These are phyloP conservation scores for Drosophila nigromelanica DNA, from an alignment of 1,140 invertebrate genomes.

Conservation along the genomic window DNA sequence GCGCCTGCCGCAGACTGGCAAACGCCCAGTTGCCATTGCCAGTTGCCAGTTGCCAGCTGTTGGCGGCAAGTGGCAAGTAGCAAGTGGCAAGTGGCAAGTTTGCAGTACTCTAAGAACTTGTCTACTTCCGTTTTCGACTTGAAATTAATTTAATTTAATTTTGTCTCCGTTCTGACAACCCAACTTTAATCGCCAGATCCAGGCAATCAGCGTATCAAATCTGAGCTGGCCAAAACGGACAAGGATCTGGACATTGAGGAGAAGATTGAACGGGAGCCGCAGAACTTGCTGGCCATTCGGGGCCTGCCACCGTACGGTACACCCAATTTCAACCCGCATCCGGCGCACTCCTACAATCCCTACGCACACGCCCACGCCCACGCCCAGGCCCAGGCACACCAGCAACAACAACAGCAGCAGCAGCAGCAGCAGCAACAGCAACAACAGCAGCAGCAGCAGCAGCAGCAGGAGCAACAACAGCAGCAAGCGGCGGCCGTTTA, in stretches of 20 bases:
- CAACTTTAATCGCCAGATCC: constrained; percentile 66
- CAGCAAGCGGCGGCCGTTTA: constrained; percentile 43
- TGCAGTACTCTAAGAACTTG: constrained; percentile 69
- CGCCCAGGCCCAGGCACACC: constrained; percentile 47
- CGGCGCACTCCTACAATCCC: constrained; percentile 62
- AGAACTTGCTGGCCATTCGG: constrained; percentile 81
- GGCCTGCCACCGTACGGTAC: constrained; percentile 59
- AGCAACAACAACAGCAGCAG: constrained; percentile 46
- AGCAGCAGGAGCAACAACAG: constrained; percentile 49
- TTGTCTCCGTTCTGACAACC: constrained; percentile 38
- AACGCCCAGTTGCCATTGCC: constrained; percentile 57
- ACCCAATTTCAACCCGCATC: constrained; percentile 50
- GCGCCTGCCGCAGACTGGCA: constrained; percentile 32
- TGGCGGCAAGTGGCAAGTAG: constrained; percentile 39
- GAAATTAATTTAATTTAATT: constrained; percentile 81
- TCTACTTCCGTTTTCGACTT: constrained; percentile 71
- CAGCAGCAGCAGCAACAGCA: constrained; percentile 54
- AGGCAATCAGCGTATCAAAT: constrained; percentile 78
- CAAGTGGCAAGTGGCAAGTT: constrained; percentile 46
- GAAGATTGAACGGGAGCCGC: constrained; percentile 88
- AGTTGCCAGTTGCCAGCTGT: constrained; percentile 55
- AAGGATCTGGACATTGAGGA: constrained; percentile 83
- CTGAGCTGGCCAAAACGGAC: constrained; percentile 86
- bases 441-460: constrained; percentile 44
- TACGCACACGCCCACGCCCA: constrained; percentile 38